phyloP scores from a whole-genome alignment of 2,113 vertebrate species.

The Malaclemys terrapin region DNA sequence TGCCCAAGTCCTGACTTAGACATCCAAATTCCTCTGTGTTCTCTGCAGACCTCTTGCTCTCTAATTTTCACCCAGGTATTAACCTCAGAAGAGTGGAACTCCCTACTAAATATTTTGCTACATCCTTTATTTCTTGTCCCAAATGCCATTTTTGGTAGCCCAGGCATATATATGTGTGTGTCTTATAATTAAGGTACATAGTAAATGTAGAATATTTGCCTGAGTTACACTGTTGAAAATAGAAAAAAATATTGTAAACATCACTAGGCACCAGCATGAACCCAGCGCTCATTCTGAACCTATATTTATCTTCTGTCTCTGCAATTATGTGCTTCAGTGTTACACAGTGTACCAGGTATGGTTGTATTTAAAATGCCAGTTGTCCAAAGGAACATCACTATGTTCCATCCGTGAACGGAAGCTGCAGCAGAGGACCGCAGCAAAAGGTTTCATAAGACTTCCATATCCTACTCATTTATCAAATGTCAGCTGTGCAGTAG shows the following conservation, averaged over 20 bases:
- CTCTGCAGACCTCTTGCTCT: neutral
- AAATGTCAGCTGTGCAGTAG: neutral
- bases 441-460: neutral
- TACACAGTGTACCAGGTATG: neutral
- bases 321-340: constrained; percentile 41
- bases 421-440: constrained; percentile 34
- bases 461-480: neutral
- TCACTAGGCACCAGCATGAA: constrained; percentile 17
- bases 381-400: neutral
- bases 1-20: neutral
- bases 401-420: neutral
- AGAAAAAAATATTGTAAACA: constrained; percentile 12
- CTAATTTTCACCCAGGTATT: neutral
- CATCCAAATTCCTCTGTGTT: neutral
- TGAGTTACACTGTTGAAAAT: constrained; percentile 14
- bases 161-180: neutral
- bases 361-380: constrained; percentile 61
- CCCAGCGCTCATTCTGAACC: constrained; percentile 12
- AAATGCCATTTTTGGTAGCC: neutral
- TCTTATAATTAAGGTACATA: neutral
- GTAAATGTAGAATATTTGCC: neutral
- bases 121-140: neutral
- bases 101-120: neutral
- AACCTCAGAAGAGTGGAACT: neutral
- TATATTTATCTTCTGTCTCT: constrained; percentile 37